Conservation (phyloP, 2,113 vertebrate species). For the Gadus chalcogrammus region DNA sequence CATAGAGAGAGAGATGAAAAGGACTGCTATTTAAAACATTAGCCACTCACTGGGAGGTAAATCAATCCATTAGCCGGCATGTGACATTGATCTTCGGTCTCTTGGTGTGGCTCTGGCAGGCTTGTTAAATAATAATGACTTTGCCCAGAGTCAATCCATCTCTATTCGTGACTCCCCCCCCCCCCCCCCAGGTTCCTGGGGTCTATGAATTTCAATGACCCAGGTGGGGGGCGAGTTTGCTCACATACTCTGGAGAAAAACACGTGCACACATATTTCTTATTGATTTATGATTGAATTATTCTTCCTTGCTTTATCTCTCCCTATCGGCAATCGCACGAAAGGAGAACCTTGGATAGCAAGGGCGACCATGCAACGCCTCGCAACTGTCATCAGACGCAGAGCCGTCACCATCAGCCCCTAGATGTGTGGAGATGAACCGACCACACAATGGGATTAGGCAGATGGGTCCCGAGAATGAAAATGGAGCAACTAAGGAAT, state of each 20-base stretch:
- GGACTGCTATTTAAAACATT: constrained; percentile 14
- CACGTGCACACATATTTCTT: constrained; percentile 5
- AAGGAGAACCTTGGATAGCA: too few relatives aligned
- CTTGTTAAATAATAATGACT: constrained; percentile 57
- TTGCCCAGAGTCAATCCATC: constrained; percentile 37
- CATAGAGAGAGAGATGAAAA: constrained; percentile 12
- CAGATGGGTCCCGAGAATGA: not conserved
- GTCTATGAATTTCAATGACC: constrained; percentile 40
- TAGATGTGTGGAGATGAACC: too few relatives aligned
- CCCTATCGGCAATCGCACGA: too few relatives aligned
- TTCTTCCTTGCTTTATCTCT: too few relatives aligned
- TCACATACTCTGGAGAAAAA: not conserved
- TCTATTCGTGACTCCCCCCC: constrained; percentile 27
- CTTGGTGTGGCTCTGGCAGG: constrained; percentile 25
- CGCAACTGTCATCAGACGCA: too few relatives aligned
- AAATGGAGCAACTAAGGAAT: not conserved
- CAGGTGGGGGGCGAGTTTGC: constrained; percentile 2
- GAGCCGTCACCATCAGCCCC: too few relatives aligned
- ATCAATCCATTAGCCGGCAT: constrained; percentile 46
- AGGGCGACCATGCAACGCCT: too few relatives aligned
- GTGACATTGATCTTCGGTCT: constrained; percentile 45
- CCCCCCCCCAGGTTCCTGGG: not conserved
- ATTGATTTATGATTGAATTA: not conserved
- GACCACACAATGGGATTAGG: too few relatives aligned
- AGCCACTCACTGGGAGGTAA: constrained; percentile 42